Conservation (phyloP, 1,140 invertebrate species). For the Oppia nitens region DNA sequence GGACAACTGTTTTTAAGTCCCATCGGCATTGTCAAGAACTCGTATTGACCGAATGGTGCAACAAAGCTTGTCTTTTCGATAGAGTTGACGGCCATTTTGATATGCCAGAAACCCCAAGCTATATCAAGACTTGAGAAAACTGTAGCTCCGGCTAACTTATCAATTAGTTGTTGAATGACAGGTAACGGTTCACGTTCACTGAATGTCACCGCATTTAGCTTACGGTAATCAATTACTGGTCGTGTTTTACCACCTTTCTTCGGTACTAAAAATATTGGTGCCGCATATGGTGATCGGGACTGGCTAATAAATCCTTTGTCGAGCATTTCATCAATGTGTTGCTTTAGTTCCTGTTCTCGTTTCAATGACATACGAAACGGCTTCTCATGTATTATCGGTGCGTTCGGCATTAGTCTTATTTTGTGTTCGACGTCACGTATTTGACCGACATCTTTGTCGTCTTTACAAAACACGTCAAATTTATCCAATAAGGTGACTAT, state of each 20-base stretch:
- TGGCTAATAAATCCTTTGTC: not conserved
- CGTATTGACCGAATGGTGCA: conserved; percentile 4
- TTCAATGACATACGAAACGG: too few species aligned
- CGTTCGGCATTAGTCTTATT: too few species aligned
- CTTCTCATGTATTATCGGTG: too few species aligned
- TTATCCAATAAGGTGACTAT: too few species aligned
- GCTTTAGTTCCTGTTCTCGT: too few species aligned
- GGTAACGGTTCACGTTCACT: not conserved
- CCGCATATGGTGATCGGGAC: not conserved
- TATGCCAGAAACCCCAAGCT: conserved; percentile 4
- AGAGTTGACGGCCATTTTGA: conserved; percentile 17
- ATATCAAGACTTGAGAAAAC: conserved; percentile 11
- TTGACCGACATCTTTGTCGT: too few species aligned
- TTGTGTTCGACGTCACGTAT: too few species aligned
- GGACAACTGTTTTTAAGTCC: too few species aligned
- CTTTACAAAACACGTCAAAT: too few species aligned
- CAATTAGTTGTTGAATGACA: not conserved
- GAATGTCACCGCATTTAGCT: not conserved
- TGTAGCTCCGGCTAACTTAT: not conserved
- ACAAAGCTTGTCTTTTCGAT: conserved; percentile 16
- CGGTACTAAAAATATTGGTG: not conserved
- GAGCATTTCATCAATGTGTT: not conserved
- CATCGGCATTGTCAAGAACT: conserved; percentile 25
- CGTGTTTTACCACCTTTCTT: not conserved
- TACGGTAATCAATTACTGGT: not conserved